Evolutionary conservation across 2,888 invertebrate genomes (phyloP), one percentile per base, ranked within the genome.

Genomic region (Troides helena): DNA sequence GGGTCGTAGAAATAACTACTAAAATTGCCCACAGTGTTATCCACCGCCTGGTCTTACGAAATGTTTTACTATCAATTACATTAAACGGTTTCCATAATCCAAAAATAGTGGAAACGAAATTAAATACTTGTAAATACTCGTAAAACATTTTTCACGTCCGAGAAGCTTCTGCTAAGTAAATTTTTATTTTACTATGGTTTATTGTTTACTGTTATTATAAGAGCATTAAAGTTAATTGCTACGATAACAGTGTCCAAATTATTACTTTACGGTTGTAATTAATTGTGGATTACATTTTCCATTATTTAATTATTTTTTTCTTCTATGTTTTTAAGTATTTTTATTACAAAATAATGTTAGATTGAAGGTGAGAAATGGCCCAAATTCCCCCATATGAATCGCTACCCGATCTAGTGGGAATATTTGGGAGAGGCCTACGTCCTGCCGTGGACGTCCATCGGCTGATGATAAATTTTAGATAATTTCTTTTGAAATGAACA

Each of bases 71-170:
- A 71, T 46, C 21, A 18, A 63, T 46, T 17, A 46, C 62, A 57
- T 72, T 60, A 69, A 80, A 79, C 8, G 84, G 81, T 68, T 81
- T 83, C 65, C 74, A 71, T n/a, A 81, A 46, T 7, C 84, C 85
- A 71, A 81, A 80, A 25, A 79, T 7, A 46, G 65, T 71, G 68
- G 72, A 80, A 57, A 81, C 18, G 67, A 73, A 78, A 62, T 80
- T 80, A 59, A 78, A 82, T 64, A 74, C 58, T 23, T 76, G 72
- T 50, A 84, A 77, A 71, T 82, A 77, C 46, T 75, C 69, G 66
- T 83, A 81, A 73, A 84, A 77, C 83, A 82, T 85, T 68, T 69
- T 76, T 61, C 25, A 65, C 56, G 50, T 60, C 43, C 53, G 4
- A 21, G 60, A 65, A 12, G 12, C n/a, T 5, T 46, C 23, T 25